phyloP scores from a whole-genome alignment of 2,888 invertebrate genomes.

The Drosophila borealis region DNA sequence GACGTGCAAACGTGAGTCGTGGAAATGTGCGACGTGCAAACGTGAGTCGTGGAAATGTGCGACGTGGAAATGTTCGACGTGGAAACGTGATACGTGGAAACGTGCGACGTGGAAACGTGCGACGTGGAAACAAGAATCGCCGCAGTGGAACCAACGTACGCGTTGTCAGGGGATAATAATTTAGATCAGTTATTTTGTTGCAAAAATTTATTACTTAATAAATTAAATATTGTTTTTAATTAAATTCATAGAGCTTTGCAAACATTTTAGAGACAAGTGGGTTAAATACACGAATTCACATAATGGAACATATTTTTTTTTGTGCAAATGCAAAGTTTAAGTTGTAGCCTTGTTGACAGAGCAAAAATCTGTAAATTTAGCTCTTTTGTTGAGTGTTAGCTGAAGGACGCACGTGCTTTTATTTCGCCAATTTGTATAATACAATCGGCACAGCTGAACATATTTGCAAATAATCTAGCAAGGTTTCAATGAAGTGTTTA shows the following conservation, averaged over 20 bases:
- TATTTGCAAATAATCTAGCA: conserved; percentile 12
- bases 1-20: background rate
- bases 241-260: no score
- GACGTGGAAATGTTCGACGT: background rate
- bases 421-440: background rate
- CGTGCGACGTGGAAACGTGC: no score
- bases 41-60: background rate
- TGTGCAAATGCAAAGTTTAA: background rate
- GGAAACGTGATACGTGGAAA: no score
- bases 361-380: background rate
- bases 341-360: background rate
- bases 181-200: background rate
- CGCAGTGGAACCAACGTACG: background rate
- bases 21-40: background rate
- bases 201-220: background rate
- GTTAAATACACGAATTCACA: no score
- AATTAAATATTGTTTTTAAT: no score
- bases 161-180: background rate
- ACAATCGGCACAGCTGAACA: conserved; percentile 27
- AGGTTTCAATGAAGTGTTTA: background rate
- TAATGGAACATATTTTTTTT: no score
- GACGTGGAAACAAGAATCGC: background rate
- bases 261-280: no score
- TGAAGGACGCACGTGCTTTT: background rate
- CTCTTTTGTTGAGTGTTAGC: background rate